phyloP scores from a whole-genome alignment of 2,797 vertebrate genomes.

The Uromys caudimaculatus region DNA sequence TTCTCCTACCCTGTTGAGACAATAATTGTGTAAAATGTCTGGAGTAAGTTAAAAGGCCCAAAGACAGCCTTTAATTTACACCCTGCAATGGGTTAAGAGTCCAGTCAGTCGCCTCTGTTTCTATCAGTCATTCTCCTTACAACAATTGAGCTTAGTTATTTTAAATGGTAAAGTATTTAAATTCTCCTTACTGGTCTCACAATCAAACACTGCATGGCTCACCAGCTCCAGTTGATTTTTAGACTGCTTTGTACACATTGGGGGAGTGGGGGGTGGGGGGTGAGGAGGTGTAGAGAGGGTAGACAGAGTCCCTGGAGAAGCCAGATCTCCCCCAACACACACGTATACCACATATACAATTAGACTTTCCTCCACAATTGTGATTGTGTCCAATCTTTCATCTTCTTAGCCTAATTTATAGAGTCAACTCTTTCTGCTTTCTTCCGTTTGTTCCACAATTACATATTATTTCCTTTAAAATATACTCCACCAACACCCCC shows the following conservation, averaged over 20 bases:
- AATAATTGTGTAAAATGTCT: constrained; percentile 65
- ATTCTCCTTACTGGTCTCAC: constrained; percentile 11
- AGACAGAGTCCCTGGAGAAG: background rate
- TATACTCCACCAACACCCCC: background rate
- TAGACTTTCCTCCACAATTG: background rate
- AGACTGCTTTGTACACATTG: background rate
- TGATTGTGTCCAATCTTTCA: background rate
- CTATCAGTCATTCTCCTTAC: constrained; percentile 52
- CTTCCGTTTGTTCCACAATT: constrained; percentile 26
- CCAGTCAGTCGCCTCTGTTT: constrained; percentile 53
- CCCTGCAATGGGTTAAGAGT: constrained; percentile 61
- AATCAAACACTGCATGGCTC: background rate
- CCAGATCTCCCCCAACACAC: background rate
- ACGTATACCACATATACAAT: rapidly evolving
- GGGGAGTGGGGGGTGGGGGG: background rate
- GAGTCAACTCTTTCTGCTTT: constrained; percentile 35
- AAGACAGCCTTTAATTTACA: constrained; percentile 65
- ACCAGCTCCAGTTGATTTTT: constrained; percentile 32
- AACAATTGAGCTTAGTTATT: constrained; percentile 66
- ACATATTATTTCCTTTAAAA: constrained; percentile 27
- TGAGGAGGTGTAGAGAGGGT: background rate
- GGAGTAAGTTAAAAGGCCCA: constrained; percentile 60
- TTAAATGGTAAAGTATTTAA: constrained; percentile 69
- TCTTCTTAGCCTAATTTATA: constrained; percentile 18
- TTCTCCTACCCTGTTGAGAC: constrained; percentile 37